Evolutionary conservation across 1,140 invertebrate genomes (phyloP).

Genomic region (Pseudomyrmex gracilis): DNA sequence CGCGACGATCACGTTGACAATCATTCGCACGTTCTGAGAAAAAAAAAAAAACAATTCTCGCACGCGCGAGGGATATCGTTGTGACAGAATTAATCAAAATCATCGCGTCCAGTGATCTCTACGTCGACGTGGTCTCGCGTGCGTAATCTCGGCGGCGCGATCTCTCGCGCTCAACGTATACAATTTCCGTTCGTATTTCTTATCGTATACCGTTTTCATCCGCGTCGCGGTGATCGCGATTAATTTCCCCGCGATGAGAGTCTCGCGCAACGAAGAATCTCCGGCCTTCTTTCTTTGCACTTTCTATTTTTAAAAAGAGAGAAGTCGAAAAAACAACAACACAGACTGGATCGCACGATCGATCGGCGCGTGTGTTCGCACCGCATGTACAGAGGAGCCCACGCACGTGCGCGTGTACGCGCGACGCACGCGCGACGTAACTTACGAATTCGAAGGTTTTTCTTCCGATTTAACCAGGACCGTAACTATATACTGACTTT

Average conservation of each 20-base stretch:
- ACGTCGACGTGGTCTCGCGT: slow-evolving; percentile 13
- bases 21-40: not conserved
- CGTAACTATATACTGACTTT: slow-evolving; percentile 76
- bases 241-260: slow-evolving; percentile 44
- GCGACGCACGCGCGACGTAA: slow-evolving; percentile 29
- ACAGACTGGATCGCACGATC: slow-evolving; percentile 63
- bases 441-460: slow-evolving; percentile 63
- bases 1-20: slow-evolving; percentile 15
- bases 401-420: slow-evolving; percentile 44
- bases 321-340: not conserved
- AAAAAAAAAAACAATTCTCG: not conserved
- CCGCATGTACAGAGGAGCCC: no score
- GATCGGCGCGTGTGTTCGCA: slow-evolving; percentile 30
- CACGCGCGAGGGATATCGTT: not conserved
- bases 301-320: not conserved
- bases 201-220: slow-evolving; percentile 47
- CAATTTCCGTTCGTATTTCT: slow-evolving; percentile 17
- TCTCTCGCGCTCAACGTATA: slow-evolving; percentile 44
- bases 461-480: slow-evolving; percentile 74
- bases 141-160: slow-evolving; percentile 48
- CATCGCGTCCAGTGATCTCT: not conserved
- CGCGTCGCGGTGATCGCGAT: slow-evolving; percentile 20
- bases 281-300: not conserved
- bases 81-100: slow-evolving; percentile 31
- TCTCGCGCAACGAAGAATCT: not conserved